Evolutionary conservation across 2,888 invertebrate genomes (phyloP).

Genomic region (Dryocosmus kuriphilus): DNA sequence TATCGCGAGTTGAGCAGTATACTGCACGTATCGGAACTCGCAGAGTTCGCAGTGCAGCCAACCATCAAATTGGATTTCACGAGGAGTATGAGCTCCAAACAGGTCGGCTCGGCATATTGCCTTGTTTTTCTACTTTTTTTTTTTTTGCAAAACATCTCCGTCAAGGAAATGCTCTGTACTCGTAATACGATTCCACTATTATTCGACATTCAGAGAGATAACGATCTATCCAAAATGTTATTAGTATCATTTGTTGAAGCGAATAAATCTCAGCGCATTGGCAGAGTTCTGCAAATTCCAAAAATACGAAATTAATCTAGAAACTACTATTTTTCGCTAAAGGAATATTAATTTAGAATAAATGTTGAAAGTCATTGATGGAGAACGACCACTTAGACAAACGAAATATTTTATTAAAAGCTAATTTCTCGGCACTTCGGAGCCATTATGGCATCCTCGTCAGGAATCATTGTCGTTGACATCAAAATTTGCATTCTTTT

Average conservation of each 20-base stretch:
- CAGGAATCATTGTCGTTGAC: too few species aligned
- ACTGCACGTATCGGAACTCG: slow-evolving; percentile 42
- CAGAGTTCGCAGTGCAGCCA: slow-evolving; percentile 47
- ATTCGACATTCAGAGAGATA: slow-evolving; percentile 26
- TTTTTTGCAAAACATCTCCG: slow-evolving; percentile 25
- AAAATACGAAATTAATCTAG: background rate
- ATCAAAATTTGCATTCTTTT: too few species aligned
- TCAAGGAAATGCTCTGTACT: slow-evolving; percentile 40
- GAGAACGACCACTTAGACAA: too few species aligned
- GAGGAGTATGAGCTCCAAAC: slow-evolving; percentile 45
- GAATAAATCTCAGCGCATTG: background rate
- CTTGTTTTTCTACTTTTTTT: background rate
- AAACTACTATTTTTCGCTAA: too few species aligned
- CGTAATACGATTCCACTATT: slow-evolving; percentile 25
- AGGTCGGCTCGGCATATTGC: slow-evolving; percentile 42
- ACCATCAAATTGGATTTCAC: slow-evolving; percentile 60
- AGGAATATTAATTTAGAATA: too few species aligned
- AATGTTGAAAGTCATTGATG: too few species aligned
- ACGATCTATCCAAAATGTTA: slow-evolving; percentile 26
- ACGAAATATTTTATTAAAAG: too few species aligned
- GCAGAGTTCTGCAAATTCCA: background rate
- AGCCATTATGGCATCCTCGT: too few species aligned
- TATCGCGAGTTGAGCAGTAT: slow-evolving; percentile 39
- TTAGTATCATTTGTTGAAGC: slow-evolving; percentile 27
- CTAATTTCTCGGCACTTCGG: too few species aligned